phyloP scores from a whole-genome alignment of 1,140 invertebrate genomes.

The Diabrotica undecimpunctata region DNA sequence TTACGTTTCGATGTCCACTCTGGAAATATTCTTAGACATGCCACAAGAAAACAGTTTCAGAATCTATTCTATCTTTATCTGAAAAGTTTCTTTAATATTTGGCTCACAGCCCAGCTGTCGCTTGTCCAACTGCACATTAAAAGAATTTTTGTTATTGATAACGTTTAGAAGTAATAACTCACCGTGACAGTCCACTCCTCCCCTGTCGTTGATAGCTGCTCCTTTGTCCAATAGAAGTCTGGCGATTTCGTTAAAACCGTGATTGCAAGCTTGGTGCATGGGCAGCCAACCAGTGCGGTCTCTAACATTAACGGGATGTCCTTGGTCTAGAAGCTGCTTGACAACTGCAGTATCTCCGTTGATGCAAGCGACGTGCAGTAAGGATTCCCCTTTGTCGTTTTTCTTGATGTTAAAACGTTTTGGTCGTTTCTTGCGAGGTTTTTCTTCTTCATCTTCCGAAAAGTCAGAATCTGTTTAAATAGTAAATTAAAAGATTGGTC shows the following conservation, averaged over 20 bases:
- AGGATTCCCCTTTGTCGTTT: constrained; percentile 89
- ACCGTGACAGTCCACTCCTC: constrained; percentile 73
- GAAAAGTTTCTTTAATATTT: too few species aligned
- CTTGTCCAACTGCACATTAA: too few species aligned
- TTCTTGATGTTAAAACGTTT: constrained; percentile 51
- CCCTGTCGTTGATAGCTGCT: constrained; percentile 82
- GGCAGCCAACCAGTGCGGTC: constrained; percentile 93
- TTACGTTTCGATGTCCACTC: too few species aligned
- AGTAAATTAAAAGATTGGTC: not conserved
- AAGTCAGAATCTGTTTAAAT: constrained; percentile 4
- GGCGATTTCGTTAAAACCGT: constrained; percentile 76
- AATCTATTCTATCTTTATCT: too few species aligned
- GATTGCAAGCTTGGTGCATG: constrained; percentile 88
- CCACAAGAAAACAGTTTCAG: too few species aligned
- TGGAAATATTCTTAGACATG: too few species aligned
- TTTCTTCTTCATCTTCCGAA: not conserved
- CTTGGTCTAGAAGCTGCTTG: constrained; percentile 70
- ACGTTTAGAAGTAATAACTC: too few species aligned
- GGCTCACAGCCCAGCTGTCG: too few species aligned
- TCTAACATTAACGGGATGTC: constrained; percentile 78
- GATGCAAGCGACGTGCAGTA: constrained; percentile 85
- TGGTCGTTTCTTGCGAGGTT: not conserved
- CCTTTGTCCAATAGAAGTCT: constrained; percentile 73
- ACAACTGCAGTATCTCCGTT: constrained; percentile 74
- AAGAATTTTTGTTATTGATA: too few species aligned